Percentiles rank a stretch among this genome's conserved stretches.
Evolutionary conservation across 2,888 invertebrate genomes (phyloP).

Genomic region (Acleris cristana): DNA sequence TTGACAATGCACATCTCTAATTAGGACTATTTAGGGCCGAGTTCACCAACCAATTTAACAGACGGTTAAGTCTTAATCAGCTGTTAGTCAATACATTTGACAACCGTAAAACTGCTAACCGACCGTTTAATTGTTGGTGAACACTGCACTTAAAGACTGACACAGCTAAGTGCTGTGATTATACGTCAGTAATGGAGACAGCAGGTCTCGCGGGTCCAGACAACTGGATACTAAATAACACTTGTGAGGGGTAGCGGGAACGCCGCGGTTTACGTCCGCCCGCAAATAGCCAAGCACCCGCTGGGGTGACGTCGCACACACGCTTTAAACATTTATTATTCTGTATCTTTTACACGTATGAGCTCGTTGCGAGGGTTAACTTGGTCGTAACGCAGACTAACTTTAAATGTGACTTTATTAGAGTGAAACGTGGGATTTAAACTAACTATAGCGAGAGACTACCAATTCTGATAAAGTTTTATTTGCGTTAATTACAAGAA

Average conservation of each 20-base stretch:
- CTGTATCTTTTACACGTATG: conserved; percentile 15
- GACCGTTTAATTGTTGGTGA: too few relatives aligned
- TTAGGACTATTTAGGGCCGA: too few relatives aligned
- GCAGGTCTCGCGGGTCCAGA: conserved; percentile 40
- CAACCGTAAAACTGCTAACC: too few relatives aligned
- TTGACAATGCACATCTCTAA: too few relatives aligned
- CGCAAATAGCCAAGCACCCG: conserved; percentile 53
- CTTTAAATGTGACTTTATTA: background rate
- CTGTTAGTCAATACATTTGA: too few relatives aligned
- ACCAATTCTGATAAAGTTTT: too few relatives aligned
- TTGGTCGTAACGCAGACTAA: background rate
- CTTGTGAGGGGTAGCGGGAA: conserved; percentile 38
- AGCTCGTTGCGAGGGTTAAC: conserved; percentile 9
- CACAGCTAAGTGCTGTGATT: conserved; percentile 40
- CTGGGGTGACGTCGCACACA: conserved; percentile 36
- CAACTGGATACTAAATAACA: conserved; percentile 52
- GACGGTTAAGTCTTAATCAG: too few relatives aligned
- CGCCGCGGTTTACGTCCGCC: conserved; percentile 42
- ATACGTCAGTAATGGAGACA: conserved; percentile 30
- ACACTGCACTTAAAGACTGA: conserved; percentile 41
- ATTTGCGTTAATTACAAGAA: too few relatives aligned
- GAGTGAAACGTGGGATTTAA: too few relatives aligned
- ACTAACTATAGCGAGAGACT: too few relatives aligned
- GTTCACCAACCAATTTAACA: too few relatives aligned
- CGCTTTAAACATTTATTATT: conserved; percentile 16